Evolutionary conservation across 2,888 invertebrate genomes (phyloP).

Genomic region (Lycaena phlaeas): DNA sequence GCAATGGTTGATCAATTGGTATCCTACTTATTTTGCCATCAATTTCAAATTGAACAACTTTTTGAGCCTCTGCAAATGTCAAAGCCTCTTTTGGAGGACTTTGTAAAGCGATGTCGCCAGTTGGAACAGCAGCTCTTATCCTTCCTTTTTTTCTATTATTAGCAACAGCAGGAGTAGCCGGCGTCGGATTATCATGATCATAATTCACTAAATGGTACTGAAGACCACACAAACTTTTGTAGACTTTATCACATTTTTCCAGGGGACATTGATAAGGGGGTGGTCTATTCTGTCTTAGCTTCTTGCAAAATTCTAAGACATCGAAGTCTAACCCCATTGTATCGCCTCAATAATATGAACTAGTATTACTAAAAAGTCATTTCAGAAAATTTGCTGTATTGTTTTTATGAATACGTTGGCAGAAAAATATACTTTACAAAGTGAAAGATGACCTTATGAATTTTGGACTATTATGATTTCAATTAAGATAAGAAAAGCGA

Average conservation of each 20-base stretch:
- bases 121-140: conserved; percentile 72
- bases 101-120: conserved; percentile 66
- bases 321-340: conserved; percentile 92
- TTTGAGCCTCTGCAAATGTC: conserved; percentile 88
- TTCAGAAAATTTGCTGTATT: too few relatives aligned
- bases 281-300: conserved; percentile 82
- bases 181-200: conserved; percentile 86
- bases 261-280: conserved; percentile 92
- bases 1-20: conserved; percentile 77
- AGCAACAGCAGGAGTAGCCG: conserved; percentile 74
- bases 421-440: too few relatives aligned
- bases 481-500: too few relatives aligned
- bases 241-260: conserved; percentile 87
- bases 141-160: conserved; percentile 77
- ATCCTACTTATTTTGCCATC: conserved; percentile 83
- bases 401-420: too few relatives aligned
- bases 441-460: too few relatives aligned
- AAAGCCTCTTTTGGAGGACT: conserved; percentile 78
- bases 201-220: conserved; percentile 89
- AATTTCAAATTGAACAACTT: conserved; percentile 89
- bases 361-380: background rate
- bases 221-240: conserved; percentile 88
- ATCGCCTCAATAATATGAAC: conserved; percentile 25
- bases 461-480: too few relatives aligned
- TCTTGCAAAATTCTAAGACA: conserved; percentile 88